Evolutionary conservation across 2,113 vertebrate species (phyloP).

Genomic region (Tylochromis polylepis): DNA sequence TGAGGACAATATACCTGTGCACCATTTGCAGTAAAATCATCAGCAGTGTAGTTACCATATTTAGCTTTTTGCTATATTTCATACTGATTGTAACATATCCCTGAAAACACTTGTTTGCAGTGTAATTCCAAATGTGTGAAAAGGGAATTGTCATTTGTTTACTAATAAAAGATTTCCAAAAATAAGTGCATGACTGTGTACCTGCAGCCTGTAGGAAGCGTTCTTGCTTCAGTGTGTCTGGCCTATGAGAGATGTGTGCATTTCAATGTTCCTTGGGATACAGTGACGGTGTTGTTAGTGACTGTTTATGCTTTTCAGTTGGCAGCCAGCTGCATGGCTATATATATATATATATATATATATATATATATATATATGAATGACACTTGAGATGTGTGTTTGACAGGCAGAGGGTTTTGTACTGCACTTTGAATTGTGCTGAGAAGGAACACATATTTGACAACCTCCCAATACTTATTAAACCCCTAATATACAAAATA

Average conservation of each 20-base stretch:
- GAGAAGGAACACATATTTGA: not conserved
- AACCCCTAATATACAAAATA: not conserved
- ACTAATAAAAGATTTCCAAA: constrained; percentile 81
- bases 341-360: constrained; percentile 45
- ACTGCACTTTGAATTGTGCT: constrained; percentile 35
- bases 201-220: not conserved
- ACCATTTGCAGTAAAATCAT: constrained; percentile 45
- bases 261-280: constrained; percentile 1
- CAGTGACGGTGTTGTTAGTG: constrained; percentile 30
- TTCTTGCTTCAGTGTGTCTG: not conserved
- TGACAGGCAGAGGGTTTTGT: constrained; percentile 20
- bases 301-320: constrained; percentile 10
- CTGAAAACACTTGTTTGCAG: constrained; percentile 56
- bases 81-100: constrained; percentile 61
- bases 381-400: constrained; percentile 53
- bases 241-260: not conserved
- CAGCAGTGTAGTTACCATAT: constrained; percentile 56
- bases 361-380: constrained; percentile 44
- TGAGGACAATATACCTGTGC: constrained; percentile 39
- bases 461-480: not conserved
- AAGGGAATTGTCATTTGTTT: constrained; percentile 81
- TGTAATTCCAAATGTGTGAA: constrained; percentile 75
- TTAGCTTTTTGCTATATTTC: constrained; percentile 59
- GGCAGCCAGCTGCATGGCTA: constrained; percentile 19
- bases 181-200: not conserved